Conservation (phyloP, 2,888 invertebrate species). For the Leptinotarsa juncta region DNA sequence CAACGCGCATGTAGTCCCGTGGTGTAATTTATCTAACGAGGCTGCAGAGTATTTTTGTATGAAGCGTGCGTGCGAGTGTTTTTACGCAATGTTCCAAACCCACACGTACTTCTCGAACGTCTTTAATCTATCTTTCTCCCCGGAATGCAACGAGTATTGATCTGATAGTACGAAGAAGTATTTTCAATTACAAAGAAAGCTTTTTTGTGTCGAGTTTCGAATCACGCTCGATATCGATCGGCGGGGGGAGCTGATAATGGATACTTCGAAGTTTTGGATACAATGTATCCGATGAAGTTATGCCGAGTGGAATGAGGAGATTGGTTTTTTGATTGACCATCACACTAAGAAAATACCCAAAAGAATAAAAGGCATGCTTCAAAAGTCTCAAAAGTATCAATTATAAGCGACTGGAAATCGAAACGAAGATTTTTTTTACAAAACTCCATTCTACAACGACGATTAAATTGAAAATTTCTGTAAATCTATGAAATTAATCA, state of each 20-base stretch:
- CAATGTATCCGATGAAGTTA: slow-evolving; percentile 7
- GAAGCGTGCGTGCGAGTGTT: slow-evolving; percentile 45
- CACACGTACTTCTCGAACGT: slow-evolving; percentile 18
- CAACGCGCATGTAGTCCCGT: slow-evolving; percentile 48
- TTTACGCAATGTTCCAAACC: slow-evolving; percentile 28
- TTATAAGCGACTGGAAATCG: too few relatives aligned
- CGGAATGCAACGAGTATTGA: slow-evolving; percentile 29
- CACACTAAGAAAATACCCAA: background rate
- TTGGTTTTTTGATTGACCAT: background rate
- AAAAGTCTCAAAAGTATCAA: background rate
- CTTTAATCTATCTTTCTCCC: slow-evolving; percentile 25
- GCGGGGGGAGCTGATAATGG: slow-evolving; percentile 13
- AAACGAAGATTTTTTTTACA: too few relatives aligned
- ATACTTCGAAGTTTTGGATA: background rate
- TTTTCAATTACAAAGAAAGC: slow-evolving; percentile 45
- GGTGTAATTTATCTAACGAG: slow-evolving; percentile 53
- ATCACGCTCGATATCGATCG: slow-evolving; percentile 41
- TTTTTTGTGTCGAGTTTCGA: slow-evolving; percentile 41
- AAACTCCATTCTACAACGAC: too few relatives aligned
- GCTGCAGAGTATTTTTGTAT: slow-evolving; percentile 53
- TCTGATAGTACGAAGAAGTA: slow-evolving; percentile 25
- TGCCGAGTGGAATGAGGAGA: background rate
- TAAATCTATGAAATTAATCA: too few relatives aligned
- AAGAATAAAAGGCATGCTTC: background rate
- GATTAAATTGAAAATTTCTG: too few relatives aligned